Base-by-base conservation (phyloP, 2,113 vertebrate genomes). In the Morphnarchus princeps region DNA sequence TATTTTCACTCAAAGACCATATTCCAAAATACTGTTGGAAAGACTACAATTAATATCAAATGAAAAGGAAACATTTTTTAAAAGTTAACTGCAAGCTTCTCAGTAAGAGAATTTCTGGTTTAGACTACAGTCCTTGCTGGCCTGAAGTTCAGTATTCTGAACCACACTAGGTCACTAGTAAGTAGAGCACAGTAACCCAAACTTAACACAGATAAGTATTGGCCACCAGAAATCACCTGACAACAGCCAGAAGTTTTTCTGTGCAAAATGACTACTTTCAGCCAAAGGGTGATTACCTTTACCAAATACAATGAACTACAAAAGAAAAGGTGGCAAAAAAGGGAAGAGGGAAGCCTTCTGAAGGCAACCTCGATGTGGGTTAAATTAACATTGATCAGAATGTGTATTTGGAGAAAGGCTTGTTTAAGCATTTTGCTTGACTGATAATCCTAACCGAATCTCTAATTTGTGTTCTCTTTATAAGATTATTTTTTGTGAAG, bases 251-350 rank as follows among this genome's bases (percentile, higher is more conserved):
- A 80, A 55, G 2, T 78, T 86, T 43, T 93, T 5, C 7, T 47
- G 11, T 29, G 4, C 9, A 58, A 80, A 86, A 74, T 76, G 0
- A 11, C 22, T 58, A 3, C 16, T 81, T 85, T 70, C 1, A 4
- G 26, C 5, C 5, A 66, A 29, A 0, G 1, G 4, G 20, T 78
- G 6, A 34, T 94, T 42, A 17, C 1, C 13, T 65, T 40, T 82
- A 40, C 4, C 28, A 71, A 55, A 62, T 43, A 38, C 3, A 54
- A 80, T 80, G 15, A 83, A n/a, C 29, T 79, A 19, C 4, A 45
- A 78, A 66, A 4, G 18, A 57, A 77, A 16, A 73, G 7, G 6
- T 22, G 40, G 8, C 25, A 72, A 83, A 91, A 67, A 87, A 49
- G 5, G 21, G 18, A 14, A 57, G 3, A 9, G 15, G 13, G 11